Evolutionary conservation across 53 echinoderm and acorn worm genomes (phyloP).

Genomic region (Arbacia lixula): DNA sequence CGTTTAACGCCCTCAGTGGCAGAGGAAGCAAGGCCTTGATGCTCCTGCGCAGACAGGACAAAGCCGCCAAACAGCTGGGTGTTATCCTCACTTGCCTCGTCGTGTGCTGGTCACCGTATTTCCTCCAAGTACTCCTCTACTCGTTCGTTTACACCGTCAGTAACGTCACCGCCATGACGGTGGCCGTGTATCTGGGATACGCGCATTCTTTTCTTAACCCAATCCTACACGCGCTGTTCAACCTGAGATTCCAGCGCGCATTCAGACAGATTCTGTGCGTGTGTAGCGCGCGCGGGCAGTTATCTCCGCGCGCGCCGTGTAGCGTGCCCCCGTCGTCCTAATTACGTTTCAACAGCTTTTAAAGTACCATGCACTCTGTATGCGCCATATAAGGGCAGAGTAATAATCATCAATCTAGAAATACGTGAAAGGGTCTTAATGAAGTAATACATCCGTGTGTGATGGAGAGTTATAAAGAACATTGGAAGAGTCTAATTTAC

Average conservation of each 20-base stretch:
- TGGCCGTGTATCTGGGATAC: slow-evolving; percentile 93
- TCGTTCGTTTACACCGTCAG: slow-evolving; percentile 71
- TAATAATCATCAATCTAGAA: too few relatives aligned
- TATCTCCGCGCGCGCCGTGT: slow-evolving; percentile 27
- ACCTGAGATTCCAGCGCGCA: slow-evolving; percentile 82
- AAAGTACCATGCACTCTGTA: too few relatives aligned
- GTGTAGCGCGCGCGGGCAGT: background rate
- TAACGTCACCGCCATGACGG: slow-evolving; percentile 70
- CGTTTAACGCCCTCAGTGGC: slow-evolving; percentile 85
- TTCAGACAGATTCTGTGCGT: slow-evolving; percentile 66
- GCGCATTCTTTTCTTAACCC: slow-evolving; percentile 93
- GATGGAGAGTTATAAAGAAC: too few relatives aligned
- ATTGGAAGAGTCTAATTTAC: too few relatives aligned
- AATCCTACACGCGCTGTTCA: slow-evolving; percentile 88
- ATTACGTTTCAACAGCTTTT: background rate
- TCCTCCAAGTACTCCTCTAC: slow-evolving; percentile 84
- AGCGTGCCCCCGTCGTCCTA: slow-evolving; percentile 39
- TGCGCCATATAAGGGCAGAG: too few relatives aligned
- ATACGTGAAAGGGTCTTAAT: too few relatives aligned
- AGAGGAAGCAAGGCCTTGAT: slow-evolving; percentile 85
- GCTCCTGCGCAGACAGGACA: slow-evolving; percentile 83
- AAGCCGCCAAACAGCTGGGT: slow-evolving; percentile 95
- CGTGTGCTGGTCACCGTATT: slow-evolving; percentile 97
- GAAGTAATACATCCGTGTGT: too few relatives aligned
- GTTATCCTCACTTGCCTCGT: slow-evolving; percentile 84